A percentile compares a stretch with the other conserved stretches of the same genome.
These are phyloP conservation scores for Vulpes lagopus DNA, from an alignment of 2,113 vertebrate genomes.

Conservation along the genomic window DNA sequence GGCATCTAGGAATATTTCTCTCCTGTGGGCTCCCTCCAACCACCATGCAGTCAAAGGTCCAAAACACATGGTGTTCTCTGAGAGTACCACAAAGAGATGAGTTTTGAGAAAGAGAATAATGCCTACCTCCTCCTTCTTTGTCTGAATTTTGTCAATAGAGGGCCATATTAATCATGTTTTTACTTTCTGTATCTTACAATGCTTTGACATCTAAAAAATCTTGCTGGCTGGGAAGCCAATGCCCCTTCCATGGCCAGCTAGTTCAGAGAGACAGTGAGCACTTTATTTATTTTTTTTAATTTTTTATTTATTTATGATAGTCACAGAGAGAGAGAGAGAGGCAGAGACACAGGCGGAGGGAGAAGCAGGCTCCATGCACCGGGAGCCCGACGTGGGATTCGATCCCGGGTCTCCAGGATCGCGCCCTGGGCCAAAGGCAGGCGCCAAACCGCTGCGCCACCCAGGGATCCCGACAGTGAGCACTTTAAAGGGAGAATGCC, in stretches of 20 bases:
- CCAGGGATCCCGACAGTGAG: too few species aligned
- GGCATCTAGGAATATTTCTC: not conserved
- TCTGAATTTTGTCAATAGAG: not conserved
- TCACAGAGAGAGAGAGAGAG: too few species aligned
- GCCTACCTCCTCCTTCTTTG: too few species aligned
- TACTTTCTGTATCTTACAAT: not conserved
- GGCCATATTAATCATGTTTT: fast-evolving
- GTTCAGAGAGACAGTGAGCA: not conserved
- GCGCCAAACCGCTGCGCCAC: too few species aligned
- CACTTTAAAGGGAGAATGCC: fast-evolving
- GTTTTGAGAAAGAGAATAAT: not conserved
- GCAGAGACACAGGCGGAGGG: too few species aligned
- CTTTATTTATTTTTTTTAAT: too few species aligned
- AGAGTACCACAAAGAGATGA: too few species aligned
- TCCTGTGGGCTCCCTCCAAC: fast-evolving
- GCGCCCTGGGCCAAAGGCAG: too few species aligned
- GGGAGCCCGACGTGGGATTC: too few species aligned
- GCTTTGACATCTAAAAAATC: not conserved
- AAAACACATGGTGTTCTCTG: not conserved
- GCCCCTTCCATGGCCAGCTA: not conserved
- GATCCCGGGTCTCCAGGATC: too few species aligned
- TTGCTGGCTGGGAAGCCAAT: not conserved
- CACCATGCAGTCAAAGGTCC: not conserved
- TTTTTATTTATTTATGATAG: too few species aligned
- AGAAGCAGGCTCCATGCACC: too few species aligned